Conservation (phyloP, 2,888 invertebrate genomes). For the Hypselothyrea guttata region DNA sequence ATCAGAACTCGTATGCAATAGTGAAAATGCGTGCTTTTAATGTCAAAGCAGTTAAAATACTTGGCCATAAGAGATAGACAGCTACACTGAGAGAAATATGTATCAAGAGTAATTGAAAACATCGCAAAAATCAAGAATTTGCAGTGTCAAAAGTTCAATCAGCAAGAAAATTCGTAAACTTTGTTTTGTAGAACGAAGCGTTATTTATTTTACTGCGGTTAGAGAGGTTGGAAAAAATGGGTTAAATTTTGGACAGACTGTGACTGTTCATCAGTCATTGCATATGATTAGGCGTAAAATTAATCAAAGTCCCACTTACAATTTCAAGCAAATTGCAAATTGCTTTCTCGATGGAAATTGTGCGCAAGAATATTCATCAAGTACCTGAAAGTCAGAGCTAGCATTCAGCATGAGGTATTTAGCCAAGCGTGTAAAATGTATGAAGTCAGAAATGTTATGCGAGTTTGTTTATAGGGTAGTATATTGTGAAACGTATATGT, state of each 20-base stretch:
- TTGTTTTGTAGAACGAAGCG: no score
- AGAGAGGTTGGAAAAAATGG: background rate
- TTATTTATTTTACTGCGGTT: no score
- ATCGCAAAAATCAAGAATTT: no score
- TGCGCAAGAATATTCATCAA: slow-evolving; percentile 6
- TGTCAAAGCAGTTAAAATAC: slow-evolving; percentile 61
- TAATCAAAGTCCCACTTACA: slow-evolving; percentile 27
- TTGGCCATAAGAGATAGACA: slow-evolving; percentile 21
- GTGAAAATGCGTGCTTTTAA: slow-evolving; percentile 43
- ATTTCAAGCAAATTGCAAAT: slow-evolving; percentile 14
- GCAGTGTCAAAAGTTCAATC: no score
- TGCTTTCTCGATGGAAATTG: slow-evolving; percentile 16
- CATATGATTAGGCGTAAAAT: slow-evolving; percentile 6
- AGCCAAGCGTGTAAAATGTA: no score
- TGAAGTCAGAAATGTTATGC: no score
- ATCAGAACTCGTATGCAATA: slow-evolving; percentile 33
- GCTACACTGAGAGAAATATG: no score
- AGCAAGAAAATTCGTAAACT: no score
- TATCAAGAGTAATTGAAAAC: no score
- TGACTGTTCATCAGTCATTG: background rate
- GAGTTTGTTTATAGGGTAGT: no score
- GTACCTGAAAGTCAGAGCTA: background rate
- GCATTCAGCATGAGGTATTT: slow-evolving; percentile 1
- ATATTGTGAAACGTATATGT: background rate
- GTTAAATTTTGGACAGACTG: background rate